A percentile compares a stretch with the other conserved stretches of the same genome.
These are phyloP conservation scores for Eulemur coronatus DNA, from an alignment of 2,797 vertebrate genomes.

Conservation along the genomic window DNA sequence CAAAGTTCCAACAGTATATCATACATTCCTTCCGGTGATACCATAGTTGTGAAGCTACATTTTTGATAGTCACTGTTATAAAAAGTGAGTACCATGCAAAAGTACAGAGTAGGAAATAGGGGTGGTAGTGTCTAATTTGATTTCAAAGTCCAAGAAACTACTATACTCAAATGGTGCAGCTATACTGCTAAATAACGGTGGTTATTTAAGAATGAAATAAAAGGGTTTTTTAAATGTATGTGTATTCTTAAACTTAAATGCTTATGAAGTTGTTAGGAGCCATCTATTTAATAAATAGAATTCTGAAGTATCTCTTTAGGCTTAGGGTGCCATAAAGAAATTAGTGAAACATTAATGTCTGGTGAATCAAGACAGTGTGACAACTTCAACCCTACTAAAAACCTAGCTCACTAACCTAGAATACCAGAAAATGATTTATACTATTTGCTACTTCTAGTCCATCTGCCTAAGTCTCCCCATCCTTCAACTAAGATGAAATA, in stretches of 20 bases:
- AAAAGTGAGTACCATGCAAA: not conserved
- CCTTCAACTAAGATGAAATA: not conserved
- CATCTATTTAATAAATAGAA: constrained; percentile 17
- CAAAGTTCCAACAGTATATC: not conserved
- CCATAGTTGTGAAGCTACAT: not conserved
- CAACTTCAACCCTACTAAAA: not conserved
- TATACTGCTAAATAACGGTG: not conserved
- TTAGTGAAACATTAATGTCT: not conserved
- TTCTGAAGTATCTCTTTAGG: not conserved
- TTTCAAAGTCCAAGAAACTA: not conserved
- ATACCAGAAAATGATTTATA: not conserved
- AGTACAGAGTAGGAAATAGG: not conserved
- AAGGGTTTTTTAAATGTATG: not conserved
- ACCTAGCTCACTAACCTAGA: not conserved
- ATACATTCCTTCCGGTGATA: not conserved
- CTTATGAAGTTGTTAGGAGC: not conserved
- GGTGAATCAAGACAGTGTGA: not conserved
- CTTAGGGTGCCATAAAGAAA: not conserved
- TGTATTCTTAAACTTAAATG: not conserved
- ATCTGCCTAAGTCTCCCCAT: not conserved
- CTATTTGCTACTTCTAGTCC: not conserved
- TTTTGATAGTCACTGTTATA: not conserved
- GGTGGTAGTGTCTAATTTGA: not conserved
- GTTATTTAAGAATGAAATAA: constrained; percentile 15
- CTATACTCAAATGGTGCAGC: not conserved